These are phyloP conservation scores for Cataglyphis cursor DNA, from an alignment of 2,888 invertebrate species.

Conservation along the genomic window DNA sequence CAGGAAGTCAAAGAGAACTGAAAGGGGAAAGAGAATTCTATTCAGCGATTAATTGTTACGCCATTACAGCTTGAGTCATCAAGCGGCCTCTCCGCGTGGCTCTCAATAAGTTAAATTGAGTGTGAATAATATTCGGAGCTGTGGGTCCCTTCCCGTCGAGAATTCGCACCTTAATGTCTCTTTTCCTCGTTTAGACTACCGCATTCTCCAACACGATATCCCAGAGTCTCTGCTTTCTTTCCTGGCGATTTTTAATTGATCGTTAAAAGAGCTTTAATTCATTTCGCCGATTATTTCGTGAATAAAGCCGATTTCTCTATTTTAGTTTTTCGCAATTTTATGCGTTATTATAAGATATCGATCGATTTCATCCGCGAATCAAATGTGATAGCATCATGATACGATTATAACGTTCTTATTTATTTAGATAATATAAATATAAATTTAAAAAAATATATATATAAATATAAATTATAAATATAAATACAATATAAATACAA, in stretches of 20 bases:
- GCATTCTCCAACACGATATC: conserved; percentile 46
- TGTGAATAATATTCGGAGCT: conserved; percentile 82
- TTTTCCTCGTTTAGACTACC: conserved; percentile 68
- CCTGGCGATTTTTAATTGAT: conserved; percentile 53
- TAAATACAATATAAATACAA: neutral
- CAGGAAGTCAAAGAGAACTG: conserved; percentile 67
- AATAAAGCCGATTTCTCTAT: conserved; percentile 49
- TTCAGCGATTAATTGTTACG: conserved; percentile 80
- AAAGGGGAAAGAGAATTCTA: conserved; percentile 64
- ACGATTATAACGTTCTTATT: too few species aligned
- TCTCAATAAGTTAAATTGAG: conserved; percentile 83
- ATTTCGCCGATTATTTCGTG: conserved; percentile 35
- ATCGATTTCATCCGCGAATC: conserved; percentile 15
- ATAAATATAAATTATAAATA: too few species aligned
- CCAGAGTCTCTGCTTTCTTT: conserved; percentile 55
- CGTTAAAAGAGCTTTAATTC: conserved; percentile 49
- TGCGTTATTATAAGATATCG: conserved; percentile 4
- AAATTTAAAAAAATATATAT: too few species aligned
- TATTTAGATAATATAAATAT: too few species aligned
- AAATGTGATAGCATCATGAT: neutral
- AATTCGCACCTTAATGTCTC: conserved; percentile 75
- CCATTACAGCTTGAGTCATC: conserved; percentile 74
- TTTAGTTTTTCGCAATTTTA: conserved; percentile 31
- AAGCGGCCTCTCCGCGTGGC: conserved; percentile 69
- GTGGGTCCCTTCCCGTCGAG: conserved; percentile 64